A percentile compares a stretch with the other conserved stretches of the same genome.
Evolutionary conservation across 2,888 invertebrate species (phyloP).

Genomic region (Meandrusa payeni): DNA sequence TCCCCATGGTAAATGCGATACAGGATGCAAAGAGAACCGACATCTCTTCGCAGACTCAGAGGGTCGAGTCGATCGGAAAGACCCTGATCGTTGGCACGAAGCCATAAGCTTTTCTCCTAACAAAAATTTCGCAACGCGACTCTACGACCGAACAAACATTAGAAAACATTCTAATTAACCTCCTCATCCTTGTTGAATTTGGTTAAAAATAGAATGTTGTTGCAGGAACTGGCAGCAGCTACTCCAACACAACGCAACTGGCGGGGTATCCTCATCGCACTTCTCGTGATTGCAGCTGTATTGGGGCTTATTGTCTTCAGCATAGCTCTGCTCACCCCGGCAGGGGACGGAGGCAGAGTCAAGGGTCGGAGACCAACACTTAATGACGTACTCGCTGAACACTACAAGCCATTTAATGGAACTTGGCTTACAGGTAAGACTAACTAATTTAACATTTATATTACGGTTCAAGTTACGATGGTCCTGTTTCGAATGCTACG

Average conservation of each 20-base stretch:
- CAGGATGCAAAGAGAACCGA: too few species aligned
- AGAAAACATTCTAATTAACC: too few species aligned
- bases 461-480: too few species aligned
- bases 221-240: constrained; percentile 93
- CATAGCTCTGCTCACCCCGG: constrained; percentile 93
- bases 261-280: constrained; percentile 95
- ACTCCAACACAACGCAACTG: constrained; percentile 95
- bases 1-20: too few species aligned
- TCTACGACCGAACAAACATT: too few species aligned
- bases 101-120: too few species aligned
- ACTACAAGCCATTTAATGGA: constrained; percentile 86
- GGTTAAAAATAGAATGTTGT: constrained; percentile 30
- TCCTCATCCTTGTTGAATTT: not conserved
- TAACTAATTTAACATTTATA: too few species aligned
- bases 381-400: constrained; percentile 83
- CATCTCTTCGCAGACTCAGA: too few species aligned
- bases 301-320: constrained; percentile 94
- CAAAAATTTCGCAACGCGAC: too few species aligned
- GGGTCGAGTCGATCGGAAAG: too few species aligned
- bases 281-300: constrained; percentile 94
- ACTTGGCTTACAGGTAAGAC: constrained; percentile 69
- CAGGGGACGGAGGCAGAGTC: constrained; percentile 85
- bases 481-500: too few species aligned
- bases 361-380: constrained; percentile 85
- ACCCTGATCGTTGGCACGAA: too few species aligned